Conservation (phyloP, 2,113 vertebrate species). For the Protomyctophum bolini region DNA sequence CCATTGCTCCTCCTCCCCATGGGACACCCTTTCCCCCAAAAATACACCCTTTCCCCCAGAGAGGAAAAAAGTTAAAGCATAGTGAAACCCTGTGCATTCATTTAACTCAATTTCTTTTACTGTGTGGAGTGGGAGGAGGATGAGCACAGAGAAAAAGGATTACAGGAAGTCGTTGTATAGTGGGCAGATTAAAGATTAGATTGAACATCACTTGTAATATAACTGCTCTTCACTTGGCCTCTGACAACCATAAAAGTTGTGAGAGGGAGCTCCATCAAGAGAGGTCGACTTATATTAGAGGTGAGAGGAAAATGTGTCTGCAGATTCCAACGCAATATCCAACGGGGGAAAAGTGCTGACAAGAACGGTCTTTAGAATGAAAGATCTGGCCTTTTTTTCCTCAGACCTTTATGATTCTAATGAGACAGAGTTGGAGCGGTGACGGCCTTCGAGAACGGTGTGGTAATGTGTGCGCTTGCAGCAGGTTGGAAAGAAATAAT, state of each 20-base stretch:
- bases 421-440: conserved; percentile 47
- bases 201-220: conserved; percentile 45
- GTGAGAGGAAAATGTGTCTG: conserved; percentile 25
- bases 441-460: conserved; percentile 28
- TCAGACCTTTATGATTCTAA: conserved; percentile 60
- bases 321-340: conserved; percentile 34
- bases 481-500: conserved; percentile 38
- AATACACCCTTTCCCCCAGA: background rate
- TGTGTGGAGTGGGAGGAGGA: no score
- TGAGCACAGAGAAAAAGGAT: no score
- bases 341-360: conserved; percentile 49
- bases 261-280: conserved; percentile 9
- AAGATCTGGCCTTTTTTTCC: conserved; percentile 46
- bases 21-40: no score
- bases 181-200: conserved; percentile 24
- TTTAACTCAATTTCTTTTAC: no score
- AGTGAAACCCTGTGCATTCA: background rate
- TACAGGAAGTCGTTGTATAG: background rate
- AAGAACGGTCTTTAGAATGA: conserved; percentile 21
- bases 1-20: no score
- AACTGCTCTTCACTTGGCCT: conserved; percentile 42
- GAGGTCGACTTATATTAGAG: conserved; percentile 34
- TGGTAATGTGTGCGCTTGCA: conserved; percentile 47
- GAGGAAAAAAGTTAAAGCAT: background rate
- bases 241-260: conserved; percentile 32